Evolutionary conservation across 2,888 invertebrate species (phyloP).

Genomic region (Eugnorisma glareosa): DNA sequence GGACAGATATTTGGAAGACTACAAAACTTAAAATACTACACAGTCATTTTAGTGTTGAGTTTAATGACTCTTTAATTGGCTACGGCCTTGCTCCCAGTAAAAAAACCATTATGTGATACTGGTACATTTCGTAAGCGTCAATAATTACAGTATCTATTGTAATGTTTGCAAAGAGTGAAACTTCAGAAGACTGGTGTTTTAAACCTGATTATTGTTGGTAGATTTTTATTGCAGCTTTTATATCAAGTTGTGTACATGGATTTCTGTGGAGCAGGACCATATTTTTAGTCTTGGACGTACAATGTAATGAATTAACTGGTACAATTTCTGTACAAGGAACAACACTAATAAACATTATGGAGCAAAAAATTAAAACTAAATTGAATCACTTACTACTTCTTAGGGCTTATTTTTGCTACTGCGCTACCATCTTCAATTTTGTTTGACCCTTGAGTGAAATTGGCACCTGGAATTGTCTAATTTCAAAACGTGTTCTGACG

Average conservation of each 20-base stretch:
- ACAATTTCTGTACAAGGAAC: background rate
- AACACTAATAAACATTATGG: background rate
- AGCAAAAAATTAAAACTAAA: background rate
- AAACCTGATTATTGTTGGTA: background rate
- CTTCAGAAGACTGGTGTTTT: background rate
- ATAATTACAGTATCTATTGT: slow-evolving; percentile 13
- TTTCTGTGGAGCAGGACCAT: background rate
- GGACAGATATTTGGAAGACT: slow-evolving; percentile 47
- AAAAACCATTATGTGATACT: slow-evolving; percentile 2
- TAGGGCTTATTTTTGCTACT: background rate
- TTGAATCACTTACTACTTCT: background rate
- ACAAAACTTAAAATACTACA: slow-evolving; percentile 39
- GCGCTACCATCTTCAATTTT: background rate
- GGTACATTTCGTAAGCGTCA: slow-evolving; percentile 12
- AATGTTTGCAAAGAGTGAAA: slow-evolving; percentile 13
- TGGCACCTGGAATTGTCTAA: background rate
- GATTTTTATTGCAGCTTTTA: background rate
- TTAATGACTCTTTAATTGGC: slow-evolving; percentile 33
- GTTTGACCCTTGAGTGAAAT: background rate
- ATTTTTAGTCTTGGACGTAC: background rate
- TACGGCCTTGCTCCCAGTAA: slow-evolving; percentile 13
- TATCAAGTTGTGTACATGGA: background rate
- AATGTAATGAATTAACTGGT: background rate
- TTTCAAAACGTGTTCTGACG: background rate
- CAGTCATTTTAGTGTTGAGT: slow-evolving; percentile 32